These are phyloP conservation scores for Deilephila elpenor DNA, from an alignment of 2,888 invertebrate species.

Conservation along the genomic window DNA sequence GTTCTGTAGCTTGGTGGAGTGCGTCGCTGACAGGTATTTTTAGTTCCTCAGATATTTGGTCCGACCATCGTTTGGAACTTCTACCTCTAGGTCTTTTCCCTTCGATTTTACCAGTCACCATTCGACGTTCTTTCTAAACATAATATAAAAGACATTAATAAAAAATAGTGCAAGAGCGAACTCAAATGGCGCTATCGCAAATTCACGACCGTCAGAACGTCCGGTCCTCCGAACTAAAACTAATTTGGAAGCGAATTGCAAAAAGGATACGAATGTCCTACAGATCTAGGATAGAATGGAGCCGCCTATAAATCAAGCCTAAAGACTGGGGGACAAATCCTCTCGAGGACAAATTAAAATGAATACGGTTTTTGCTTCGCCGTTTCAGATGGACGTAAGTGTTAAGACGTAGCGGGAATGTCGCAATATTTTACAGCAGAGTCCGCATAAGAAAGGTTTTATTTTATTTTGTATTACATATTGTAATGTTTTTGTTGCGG, in stretches of 20 bases:
- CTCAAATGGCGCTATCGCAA: too few relatives aligned
- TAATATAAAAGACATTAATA: not conserved
- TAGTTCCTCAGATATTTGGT: too few relatives aligned
- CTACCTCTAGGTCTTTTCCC: too few relatives aligned
- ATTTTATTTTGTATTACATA: too few relatives aligned
- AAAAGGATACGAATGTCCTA: constrained; percentile 27
- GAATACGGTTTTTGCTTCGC: constrained; percentile 55
- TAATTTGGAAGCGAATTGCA: constrained; percentile 15
- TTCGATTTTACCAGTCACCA: too few relatives aligned
- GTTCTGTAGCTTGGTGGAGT: too few relatives aligned
- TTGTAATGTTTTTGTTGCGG: too few relatives aligned
- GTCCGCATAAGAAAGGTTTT: not conserved
- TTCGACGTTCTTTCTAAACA: not conserved
- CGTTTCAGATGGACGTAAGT: constrained; percentile 12
- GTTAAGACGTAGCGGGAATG: not conserved
- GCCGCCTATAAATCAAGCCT: constrained; percentile 56
- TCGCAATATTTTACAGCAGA: not conserved
- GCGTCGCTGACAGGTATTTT: too few relatives aligned
- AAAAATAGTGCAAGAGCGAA: too few relatives aligned
- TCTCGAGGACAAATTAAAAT: constrained; percentile 67
- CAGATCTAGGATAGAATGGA: constrained; percentile 28
- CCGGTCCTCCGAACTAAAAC: constrained; percentile 1
- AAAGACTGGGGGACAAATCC: constrained; percentile 54
- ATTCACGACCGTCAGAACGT: not conserved
- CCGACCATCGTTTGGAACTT: too few relatives aligned